Evolutionary conservation across 2,113 vertebrate species (phyloP).

Genomic region (Oncorhynchus nerka): DNA sequence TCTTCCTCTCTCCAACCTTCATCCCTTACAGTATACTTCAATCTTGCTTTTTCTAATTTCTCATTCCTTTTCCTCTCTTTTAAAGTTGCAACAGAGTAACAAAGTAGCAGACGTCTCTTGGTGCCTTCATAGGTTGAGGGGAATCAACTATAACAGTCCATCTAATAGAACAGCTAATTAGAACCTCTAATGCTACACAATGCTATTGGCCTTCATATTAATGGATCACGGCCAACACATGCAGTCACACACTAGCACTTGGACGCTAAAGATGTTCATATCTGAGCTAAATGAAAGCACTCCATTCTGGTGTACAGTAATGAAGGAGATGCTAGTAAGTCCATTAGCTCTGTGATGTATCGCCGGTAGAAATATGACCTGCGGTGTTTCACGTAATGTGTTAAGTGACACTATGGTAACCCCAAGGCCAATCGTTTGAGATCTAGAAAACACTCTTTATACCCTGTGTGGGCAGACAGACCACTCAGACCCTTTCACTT

Average conservation of each 20-base stretch:
- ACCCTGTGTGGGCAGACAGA: not conserved
- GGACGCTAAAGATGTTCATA: constrained; percentile 10
- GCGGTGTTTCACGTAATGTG: constrained; percentile 23
- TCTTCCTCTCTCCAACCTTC: not conserved
- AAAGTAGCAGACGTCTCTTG: not conserved
- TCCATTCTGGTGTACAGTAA: constrained; percentile 38
- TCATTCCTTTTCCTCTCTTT: constrained; percentile 29
- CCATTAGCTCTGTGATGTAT: constrained; percentile 39
- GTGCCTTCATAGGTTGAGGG: not conserved
- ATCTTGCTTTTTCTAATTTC: not conserved
- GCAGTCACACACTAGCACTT: constrained; percentile 25
- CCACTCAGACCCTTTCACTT: constrained; percentile 21
- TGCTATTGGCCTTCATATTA: constrained; percentile 32
- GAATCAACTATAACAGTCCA: not conserved
- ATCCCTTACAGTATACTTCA: not conserved
- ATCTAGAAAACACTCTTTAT: constrained; percentile 17
- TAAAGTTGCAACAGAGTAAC: not conserved
- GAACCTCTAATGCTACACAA: not conserved
- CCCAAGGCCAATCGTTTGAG: constrained; percentile 27
- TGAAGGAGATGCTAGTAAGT: constrained; percentile 40
- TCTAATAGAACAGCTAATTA: not conserved
- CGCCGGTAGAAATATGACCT: constrained; percentile 34
- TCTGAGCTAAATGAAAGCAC: constrained; percentile 38
- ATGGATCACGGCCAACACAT: constrained; percentile 34
- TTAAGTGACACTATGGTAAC: constrained; percentile 28